Base-by-base conservation (phyloP, 2,113 vertebrate genomes). In the Stictonetta naevosa region DNA sequence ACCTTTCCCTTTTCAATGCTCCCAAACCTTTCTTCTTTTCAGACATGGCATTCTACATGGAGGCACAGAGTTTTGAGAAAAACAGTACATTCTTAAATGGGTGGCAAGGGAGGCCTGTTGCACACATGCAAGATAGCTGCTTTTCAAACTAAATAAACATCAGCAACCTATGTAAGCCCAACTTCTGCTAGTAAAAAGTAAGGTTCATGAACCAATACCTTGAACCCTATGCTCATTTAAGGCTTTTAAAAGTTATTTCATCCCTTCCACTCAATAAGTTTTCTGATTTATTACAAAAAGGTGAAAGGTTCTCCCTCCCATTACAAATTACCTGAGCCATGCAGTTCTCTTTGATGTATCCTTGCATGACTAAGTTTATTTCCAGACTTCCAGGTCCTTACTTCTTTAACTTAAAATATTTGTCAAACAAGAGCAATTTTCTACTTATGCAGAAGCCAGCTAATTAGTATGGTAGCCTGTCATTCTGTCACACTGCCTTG, bases 341-440 rank as follows among this genome's bases (percentile, higher is more conserved):
- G 26, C 86, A 48, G 13, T 21, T 34, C 71, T 83, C 80, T 60
- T 75, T 31, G 66, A 67, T 79, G 79, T 12, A 72, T 25, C 42
- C 44, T 90, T 72, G 94, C 79, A 73, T 59, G 33, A 89, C 44
- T 48, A 94, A 97, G 76, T 83, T 91, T 75, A 18, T 91, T 92
- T 91, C 36, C 68, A 58, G 69, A 86, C 83, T 83, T 94, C 56
- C 48, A 72, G 13, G 59, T 72, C 42, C 88, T 81, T 75, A 60
- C 40, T 91, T 53, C 87, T 72, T 73, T 48, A 92, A 73, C 68
- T 83, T 83, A 58, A 96, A 96, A 87, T 96, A 94, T 93, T 97
- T 94, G 82, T 88, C 92, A 93, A 95, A 81, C 23, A 86, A 64
- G 69, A 96, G 95, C 87, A 94, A 96, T 97, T 97, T 97, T 80